Evolutionary conservation across 2,888 invertebrate species (phyloP), one percentile per base, ranked within the genome.

Genomic region (Rotaria macrura): DNA sequence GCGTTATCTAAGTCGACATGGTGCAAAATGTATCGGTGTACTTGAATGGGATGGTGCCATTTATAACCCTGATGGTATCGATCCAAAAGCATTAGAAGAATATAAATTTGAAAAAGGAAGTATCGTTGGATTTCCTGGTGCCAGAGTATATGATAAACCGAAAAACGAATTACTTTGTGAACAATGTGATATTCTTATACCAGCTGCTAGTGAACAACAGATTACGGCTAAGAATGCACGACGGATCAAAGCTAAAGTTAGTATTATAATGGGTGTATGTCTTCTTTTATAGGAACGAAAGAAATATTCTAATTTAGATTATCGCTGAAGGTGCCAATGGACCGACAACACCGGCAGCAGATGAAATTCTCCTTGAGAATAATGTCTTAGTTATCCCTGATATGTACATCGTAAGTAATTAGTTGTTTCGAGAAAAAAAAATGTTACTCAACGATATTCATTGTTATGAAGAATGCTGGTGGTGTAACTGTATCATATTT

Each of bases 401-500:
- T 88, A 87, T 91, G 87, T 92, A 91, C 88, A 89, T 92, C 86
- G 79, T 79, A 79, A 43, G 79, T 43, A 40, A 20, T 72, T 7
- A 43, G 10, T 74, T 23, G 1, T 2, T 43, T 20, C 23, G 57
- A n/a, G 12, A 29, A 14, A 7, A 25, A 29, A 40, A 0, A 72
- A 40, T 1, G 9, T 72, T 20, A 25, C 20, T 20, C 2, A 23
- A 2, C 0, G 5, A 23, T 3, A 43, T 43, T 79, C 3, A 38
- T 9, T 79, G 3, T n/a, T 6, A n/a, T 43, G n/a, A 25, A 79
- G 79, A 92, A 92, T 89, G 92, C 92, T 87, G 97, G 97, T 89
- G 97, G 97, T 93, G 97, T 98, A 83, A 97, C 97, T 79, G 97
- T 97, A 25, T 97, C 97, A 85, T 98, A 96, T 93, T 98, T 98